Evolutionary conservation across 2,797 vertebrate species (phyloP), one percentile per base, ranked within the genome.

Genomic region (Sebastes flavidus): DNA sequence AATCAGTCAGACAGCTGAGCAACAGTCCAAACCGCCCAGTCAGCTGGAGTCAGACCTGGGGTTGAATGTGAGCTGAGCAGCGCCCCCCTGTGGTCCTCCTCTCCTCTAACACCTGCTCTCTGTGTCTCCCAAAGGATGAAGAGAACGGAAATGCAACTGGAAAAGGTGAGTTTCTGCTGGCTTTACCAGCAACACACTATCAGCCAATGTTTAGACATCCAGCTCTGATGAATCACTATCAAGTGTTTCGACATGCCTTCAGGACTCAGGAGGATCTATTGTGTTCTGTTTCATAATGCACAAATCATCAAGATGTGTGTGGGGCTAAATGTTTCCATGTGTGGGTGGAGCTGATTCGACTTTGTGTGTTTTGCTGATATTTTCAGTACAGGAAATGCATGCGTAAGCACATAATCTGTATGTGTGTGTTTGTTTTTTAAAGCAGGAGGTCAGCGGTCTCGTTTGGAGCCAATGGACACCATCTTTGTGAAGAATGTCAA

Each of bases 401-500:
- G 6, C 66, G 16, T 27, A n/a, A 56, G 6, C 49, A 30, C 24
- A 12, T 58, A 38, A 20, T 22, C 13, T 84, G 52, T 67, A 52
- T 71, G 12, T 87, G 16, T 82, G 9, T 82, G 52, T 67, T 24
- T 78, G 20, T 67, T 87, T 67, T 30, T 11, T 65, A 5, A 42
- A 80, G 75, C 62, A 95, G 96, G 89, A 65, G 77, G 92, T 85
- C 86, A 93, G 38, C 91, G 90, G 80, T 93, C 94, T 83, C 95
- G 93, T 34, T 89, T 98, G 94, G 97, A 99, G 94, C 98, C 98
- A 58, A 97, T 99, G 97, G 98, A 99, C 88, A 99, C 98, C 86
- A 99, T 99, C 88, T 99, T 99, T 72, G 98, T 99, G 76, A 99
- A 99, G 94, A 97, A 94, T 58, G 97, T 99, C 85, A 96, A 96